Evolutionary conservation across 1,140 invertebrate species (phyloP).

Genomic region (Drosophila jambulina): DNA sequence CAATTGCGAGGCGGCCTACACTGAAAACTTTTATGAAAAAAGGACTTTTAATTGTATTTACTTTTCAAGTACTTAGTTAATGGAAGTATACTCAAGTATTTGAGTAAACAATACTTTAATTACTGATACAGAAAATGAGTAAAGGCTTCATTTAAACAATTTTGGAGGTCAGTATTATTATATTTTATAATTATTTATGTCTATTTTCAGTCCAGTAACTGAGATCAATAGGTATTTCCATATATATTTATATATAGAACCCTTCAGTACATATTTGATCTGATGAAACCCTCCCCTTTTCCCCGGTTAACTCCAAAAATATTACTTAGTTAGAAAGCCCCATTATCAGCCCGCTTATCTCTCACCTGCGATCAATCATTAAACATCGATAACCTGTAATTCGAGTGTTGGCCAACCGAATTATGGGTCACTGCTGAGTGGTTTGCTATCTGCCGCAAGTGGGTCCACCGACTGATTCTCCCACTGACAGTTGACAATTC

Average conservation of each 20-base stretch:
- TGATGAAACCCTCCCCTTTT: not conserved
- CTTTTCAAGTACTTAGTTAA: not conserved
- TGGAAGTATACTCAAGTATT: not conserved
- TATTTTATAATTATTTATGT: no score
- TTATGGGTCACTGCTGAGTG: slow-evolving; percentile 16
- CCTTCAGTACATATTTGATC: not conserved
- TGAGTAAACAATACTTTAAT: not conserved
- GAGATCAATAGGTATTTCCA: no score
- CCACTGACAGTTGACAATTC: slow-evolving; percentile 37
- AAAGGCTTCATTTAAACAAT: no score
- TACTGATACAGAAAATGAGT: no score
- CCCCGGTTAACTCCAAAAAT: not conserved
- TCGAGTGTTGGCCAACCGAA: slow-evolving; percentile 6
- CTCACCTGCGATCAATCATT: slow-evolving; percentile 25
- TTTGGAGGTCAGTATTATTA: no score
- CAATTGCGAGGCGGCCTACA: slow-evolving; percentile 47
- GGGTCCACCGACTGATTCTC: slow-evolving; percentile 1
- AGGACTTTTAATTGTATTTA: not conserved
- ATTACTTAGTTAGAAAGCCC: not conserved
- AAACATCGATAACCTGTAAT: slow-evolving; percentile 18
- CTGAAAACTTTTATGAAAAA: slow-evolving; percentile 38
- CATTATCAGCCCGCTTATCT: slow-evolving; percentile 12
- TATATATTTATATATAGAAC: no score
- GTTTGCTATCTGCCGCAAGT: slow-evolving; percentile 19
- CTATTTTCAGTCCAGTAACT: not conserved